Evolutionary conservation across 64 coral and sea anemone genomes (phyloP), one percentile per base, ranked within the genome.

Genomic region (Porites lutea): DNA sequence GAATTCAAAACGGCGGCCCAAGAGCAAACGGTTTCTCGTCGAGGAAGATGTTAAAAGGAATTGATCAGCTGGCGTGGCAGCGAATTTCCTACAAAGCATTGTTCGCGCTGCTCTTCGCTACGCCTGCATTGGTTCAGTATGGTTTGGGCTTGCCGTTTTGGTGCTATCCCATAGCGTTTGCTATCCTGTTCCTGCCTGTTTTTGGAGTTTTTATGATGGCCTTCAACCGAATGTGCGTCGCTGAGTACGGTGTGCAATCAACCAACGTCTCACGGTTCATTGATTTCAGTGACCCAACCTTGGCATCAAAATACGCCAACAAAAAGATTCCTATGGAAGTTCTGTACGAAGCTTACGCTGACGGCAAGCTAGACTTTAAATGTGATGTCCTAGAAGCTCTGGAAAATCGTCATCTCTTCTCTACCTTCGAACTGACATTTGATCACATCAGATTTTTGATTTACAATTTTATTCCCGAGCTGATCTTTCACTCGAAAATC

Each of bases 301-400:
- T 99, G 4, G 94, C 69, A 6, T 48, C 79, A 73, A 96, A 82
- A 53, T 99, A 96, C 47, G 48, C 18, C 52, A 92, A 91, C 50
- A 71, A 88, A 72, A 96, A 91, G 67, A 96, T 99, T 62, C 97
- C 97, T 9, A 88, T 99, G 75, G 71, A 83, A 4, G 94, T 93
- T 16, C 86, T 99, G 10, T 91, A 93, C 71, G 97, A 99, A 89
- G 94, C 97, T 4, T 99, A 99, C 51, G 97, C 94, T 12, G 97
- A 99, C 52, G 91, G 94, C 11, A 99, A 96, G 62, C 81, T 99
- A 75, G 94, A 99, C 65, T 99, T 99, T 57, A 99, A 96, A 55
- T 83, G 86, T 53, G 94, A 99, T 75, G 88, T 95, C 45, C 77
- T 99, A 15, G 94, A 99, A 91, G 87, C 90, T 27, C 72, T 99